Conservation (phyloP, 1,140 invertebrate species). For the Brachionus sp. region DNA sequence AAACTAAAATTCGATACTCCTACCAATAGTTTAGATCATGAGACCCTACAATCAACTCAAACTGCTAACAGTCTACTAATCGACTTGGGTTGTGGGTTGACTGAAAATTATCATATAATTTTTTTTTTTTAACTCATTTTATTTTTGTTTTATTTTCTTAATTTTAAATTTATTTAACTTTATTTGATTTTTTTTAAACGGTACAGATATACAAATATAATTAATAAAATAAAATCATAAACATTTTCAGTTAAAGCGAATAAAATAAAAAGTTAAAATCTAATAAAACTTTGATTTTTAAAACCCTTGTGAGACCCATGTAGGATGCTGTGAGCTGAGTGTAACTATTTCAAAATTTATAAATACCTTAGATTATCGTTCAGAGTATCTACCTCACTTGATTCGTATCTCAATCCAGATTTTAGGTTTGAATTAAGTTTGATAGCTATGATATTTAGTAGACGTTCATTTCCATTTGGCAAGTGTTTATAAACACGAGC, state of each 20-base stretch:
- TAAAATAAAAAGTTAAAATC: neutral
- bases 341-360: neutral
- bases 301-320: neutral
- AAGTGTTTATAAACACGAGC: neutral
- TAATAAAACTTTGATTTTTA: neutral
- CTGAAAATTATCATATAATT: too few relatives aligned
- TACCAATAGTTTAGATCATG: too few relatives aligned
- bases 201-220: too few relatives aligned
- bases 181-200: too few relatives aligned
- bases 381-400: neutral
- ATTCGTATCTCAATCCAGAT: neutral
- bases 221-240: too few relatives aligned
- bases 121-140: too few relatives aligned
- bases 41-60: too few relatives aligned
- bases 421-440: neutral
- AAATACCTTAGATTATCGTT: neutral
- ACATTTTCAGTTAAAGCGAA: neutral
- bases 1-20: too few relatives aligned
- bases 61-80: too few relatives aligned
- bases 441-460: neutral
- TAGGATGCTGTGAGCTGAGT: neutral
- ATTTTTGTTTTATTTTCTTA: too few relatives aligned
- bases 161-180: too few relatives aligned
- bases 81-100: too few relatives aligned
- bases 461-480: neutral